These are phyloP conservation scores for Callimorpha dominula DNA, from an alignment of 2,888 invertebrate genomes.

Conservation along the genomic window DNA sequence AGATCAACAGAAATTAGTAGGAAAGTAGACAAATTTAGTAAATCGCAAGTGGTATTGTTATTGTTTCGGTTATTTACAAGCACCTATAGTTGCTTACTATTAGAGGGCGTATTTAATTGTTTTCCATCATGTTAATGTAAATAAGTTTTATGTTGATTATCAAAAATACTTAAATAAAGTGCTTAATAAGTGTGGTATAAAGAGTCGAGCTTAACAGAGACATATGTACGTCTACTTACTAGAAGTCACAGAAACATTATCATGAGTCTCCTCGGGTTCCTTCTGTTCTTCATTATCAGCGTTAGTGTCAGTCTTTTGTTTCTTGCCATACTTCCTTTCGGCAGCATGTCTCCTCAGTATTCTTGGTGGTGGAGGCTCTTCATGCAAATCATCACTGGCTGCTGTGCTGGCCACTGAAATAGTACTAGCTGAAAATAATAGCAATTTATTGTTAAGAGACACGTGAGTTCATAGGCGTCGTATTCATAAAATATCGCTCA, in stretches of 20 bases:
- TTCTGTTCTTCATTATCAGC: conserved; percentile 66
- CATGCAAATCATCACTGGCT: conserved; percentile 37
- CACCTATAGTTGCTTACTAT: no score
- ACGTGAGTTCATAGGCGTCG: no score
- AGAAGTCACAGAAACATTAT: conserved; percentile 61
- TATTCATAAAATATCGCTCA: no score
- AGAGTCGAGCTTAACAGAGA: background rate
- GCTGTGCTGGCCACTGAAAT: conserved; percentile 29
- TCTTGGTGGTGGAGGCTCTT: conserved; percentile 59
- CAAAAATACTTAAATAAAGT: no score
- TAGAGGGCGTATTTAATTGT: no score
- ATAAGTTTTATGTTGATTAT: no score
- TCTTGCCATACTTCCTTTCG: conserved; percentile 81
- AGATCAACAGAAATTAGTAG: no score
- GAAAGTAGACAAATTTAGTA: no score
- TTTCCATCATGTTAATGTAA: no score
- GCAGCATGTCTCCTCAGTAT: conserved; percentile 69
- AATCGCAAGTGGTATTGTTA: no score
- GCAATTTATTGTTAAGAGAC: background rate
- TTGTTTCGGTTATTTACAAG: no score
- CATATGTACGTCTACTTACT: conserved; percentile 59
- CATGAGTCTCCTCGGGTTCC: conserved; percentile 61
- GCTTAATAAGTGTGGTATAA: background rate
- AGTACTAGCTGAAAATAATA: conserved; percentile 20
- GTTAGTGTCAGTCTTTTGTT: conserved; percentile 72